Evolutionary conservation across 2,888 invertebrate species (phyloP).

Genomic region (Sesia bembeciformis): DNA sequence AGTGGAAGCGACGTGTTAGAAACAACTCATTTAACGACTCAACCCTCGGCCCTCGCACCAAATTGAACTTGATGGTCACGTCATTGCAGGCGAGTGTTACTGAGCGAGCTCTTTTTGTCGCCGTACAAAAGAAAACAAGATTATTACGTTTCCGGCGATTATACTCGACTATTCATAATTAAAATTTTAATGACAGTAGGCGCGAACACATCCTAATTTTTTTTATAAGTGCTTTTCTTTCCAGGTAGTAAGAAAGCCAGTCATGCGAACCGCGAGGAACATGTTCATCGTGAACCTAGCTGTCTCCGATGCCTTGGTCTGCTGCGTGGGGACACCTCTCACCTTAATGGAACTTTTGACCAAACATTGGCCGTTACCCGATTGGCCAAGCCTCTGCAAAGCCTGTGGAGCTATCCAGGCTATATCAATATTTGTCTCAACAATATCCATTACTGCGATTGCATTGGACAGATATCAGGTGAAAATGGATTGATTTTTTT

Average conservation of each 20-base stretch:
- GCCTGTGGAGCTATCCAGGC: slow-evolving; percentile 90
- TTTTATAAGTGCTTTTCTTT: slow-evolving; percentile 11
- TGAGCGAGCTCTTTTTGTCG: too few relatives aligned
- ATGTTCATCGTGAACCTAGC: slow-evolving; percentile 95
- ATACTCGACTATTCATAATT: neutral
- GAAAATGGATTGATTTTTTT: slow-evolving; percentile 12
- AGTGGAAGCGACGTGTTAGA: too few relatives aligned
- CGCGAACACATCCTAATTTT: neutral
- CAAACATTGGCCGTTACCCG: slow-evolving; percentile 90
- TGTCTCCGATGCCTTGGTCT: slow-evolving; percentile 87
- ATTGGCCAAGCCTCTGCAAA: slow-evolving; percentile 86
- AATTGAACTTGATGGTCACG: too few relatives aligned
- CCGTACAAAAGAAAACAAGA: too few relatives aligned
- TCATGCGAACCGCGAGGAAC: slow-evolving; percentile 94
- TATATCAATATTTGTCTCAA: slow-evolving; percentile 93
- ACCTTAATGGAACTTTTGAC: slow-evolving; percentile 90
- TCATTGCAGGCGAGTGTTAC: too few relatives aligned
- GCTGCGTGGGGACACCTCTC: slow-evolving; percentile 91
- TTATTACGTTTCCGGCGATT: too few relatives aligned
- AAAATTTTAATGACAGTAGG: neutral
- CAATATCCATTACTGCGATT: slow-evolving; percentile 94
- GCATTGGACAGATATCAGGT: slow-evolving; percentile 89
- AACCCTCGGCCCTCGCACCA: too few relatives aligned
- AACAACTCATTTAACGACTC: too few relatives aligned
- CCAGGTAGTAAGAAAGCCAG: slow-evolving; percentile 86